phyloP scores from a whole-genome alignment of 2,113 vertebrate genomes.

The Elgaria multicarinata region DNA sequence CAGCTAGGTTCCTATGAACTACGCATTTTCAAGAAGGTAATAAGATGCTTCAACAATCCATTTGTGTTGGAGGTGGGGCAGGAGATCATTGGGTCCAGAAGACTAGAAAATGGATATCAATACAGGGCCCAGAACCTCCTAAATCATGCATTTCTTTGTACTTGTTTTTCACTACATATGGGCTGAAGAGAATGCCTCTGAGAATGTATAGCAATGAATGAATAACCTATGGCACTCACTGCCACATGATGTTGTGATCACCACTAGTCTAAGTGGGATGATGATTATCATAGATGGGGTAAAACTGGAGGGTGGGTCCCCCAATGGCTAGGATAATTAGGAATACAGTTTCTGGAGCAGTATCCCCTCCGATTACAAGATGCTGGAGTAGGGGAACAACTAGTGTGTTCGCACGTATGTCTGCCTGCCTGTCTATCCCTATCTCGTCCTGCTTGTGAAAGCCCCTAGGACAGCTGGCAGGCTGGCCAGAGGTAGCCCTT shows the following conservation, averaged over 20 bases:
- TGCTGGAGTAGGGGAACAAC: background rate
- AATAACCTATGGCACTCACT: background rate
- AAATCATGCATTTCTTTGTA: background rate
- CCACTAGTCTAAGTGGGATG: background rate
- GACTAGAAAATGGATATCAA: background rate
- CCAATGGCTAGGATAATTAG: background rate
- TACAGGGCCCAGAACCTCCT: background rate
- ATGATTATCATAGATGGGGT: background rate
- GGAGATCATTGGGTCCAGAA: no score
- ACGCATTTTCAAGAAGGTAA: background rate
- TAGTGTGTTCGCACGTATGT: background rate
- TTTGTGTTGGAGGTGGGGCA: background rate
- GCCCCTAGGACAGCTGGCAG: background rate
- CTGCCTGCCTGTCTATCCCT: background rate
- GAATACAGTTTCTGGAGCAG: background rate
- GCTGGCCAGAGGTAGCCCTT: background rate
- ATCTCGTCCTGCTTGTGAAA: background rate
- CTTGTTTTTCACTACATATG: no score
- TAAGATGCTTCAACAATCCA: background rate
- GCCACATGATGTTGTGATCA: background rate
- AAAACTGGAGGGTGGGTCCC: background rate
- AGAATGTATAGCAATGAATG: background rate
- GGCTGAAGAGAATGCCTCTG: background rate
- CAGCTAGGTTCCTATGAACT: background rate
- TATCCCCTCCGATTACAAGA: background rate